Conservation (phyloP, 2,888 invertebrate species). For the Lapara coniferarum region DNA sequence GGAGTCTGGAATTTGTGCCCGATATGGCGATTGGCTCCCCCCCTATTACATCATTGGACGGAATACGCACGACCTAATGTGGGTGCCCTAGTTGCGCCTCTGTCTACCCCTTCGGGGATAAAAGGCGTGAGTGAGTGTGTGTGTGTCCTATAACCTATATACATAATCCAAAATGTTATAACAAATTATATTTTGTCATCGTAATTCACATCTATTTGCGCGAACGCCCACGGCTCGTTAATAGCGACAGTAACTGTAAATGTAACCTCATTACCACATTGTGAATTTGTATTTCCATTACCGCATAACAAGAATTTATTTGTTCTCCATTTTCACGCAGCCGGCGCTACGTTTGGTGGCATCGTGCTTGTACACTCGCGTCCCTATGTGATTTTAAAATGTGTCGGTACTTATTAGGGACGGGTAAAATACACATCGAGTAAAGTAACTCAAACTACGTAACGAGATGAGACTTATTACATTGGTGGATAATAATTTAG, state of each 20-base stretch:
- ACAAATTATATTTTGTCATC: slow-evolving; percentile 10
- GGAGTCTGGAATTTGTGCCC: no score
- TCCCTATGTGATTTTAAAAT: slow-evolving; percentile 21
- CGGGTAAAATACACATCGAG: slow-evolving; percentile 49
- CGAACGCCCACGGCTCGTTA: slow-evolving; percentile 56
- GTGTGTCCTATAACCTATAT: no score
- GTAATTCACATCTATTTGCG: slow-evolving; percentile 43
- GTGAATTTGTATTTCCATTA: slow-evolving; percentile 66
- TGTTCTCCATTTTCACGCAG: slow-evolving; percentile 71
- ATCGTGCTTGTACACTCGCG: slow-evolving; percentile 51
- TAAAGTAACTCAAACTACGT: slow-evolving; percentile 46
- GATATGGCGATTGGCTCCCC: no score
- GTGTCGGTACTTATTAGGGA: slow-evolving; percentile 29
- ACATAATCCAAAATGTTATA: neutral
- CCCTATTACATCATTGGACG: no score
- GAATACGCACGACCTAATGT: no score
- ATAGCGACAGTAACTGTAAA: slow-evolving; percentile 42
- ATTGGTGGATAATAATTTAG: slow-evolving; percentile 57
- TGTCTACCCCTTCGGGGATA: no score
- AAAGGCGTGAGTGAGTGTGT: no score
- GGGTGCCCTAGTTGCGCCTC: no score
- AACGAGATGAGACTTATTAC: slow-evolving; percentile 63
- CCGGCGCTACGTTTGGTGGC: slow-evolving; percentile 55
- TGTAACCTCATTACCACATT: slow-evolving; percentile 69
- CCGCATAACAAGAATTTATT: slow-evolving; percentile 71